Evolutionary conservation across 2,113 vertebrate genomes (phyloP).

Genomic region (Plotosus lineatus): DNA sequence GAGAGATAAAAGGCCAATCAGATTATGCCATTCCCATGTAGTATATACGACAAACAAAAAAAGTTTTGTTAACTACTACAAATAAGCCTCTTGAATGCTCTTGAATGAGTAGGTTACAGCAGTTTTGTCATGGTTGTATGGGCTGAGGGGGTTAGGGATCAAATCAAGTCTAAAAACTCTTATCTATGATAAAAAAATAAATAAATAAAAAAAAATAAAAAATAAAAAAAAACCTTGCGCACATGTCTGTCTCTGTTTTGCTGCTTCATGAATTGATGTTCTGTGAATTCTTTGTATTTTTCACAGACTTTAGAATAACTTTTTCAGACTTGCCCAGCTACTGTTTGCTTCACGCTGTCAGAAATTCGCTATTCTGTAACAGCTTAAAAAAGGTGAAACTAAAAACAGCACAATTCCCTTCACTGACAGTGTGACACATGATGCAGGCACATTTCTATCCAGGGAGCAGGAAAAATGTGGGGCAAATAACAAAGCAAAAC

Average conservation of each 20-base stretch:
- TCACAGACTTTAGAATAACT: conserved; percentile 26
- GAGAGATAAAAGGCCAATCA: too few species aligned
- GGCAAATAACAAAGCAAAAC: too few species aligned
- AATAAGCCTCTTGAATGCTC: too few species aligned
- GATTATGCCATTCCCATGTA: too few species aligned
- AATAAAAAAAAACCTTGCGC: too few species aligned
- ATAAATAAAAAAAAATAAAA: too few species aligned
- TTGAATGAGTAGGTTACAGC: background rate
- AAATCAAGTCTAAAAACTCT: background rate
- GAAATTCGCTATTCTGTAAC: background rate
- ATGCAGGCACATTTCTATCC: too few species aligned
- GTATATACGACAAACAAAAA: too few species aligned
- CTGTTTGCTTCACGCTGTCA: background rate
- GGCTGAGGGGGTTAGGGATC: background rate
- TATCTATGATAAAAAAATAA: background rate
- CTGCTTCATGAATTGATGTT: conserved; percentile 16
- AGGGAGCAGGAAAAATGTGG: too few species aligned
- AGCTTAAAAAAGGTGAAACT: background rate
- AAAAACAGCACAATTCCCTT: background rate
- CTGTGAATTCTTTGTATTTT: conserved; percentile 1
- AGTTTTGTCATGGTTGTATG: background rate
- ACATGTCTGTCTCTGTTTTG: background rate
- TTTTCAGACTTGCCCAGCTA: background rate
- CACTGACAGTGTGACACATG: too few species aligned
- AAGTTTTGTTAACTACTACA: too few species aligned